Base-by-base conservation (phyloP, 2,888 invertebrate genomes). In the Sphaerophoria rueppellii region DNA sequence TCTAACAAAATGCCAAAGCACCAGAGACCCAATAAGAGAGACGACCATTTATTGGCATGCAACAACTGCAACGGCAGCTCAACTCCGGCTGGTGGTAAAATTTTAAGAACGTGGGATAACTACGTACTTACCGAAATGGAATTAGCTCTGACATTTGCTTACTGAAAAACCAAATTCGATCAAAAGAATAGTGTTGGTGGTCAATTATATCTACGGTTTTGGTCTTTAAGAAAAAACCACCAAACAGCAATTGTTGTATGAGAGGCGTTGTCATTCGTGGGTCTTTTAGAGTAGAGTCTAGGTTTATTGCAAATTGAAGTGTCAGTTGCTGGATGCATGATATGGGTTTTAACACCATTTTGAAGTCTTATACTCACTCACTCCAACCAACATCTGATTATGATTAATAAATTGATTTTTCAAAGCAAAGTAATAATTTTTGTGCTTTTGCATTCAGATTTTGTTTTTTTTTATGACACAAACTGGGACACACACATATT, bases 371-470 rank as follows among this genome's bases (percentile, higher is more conserved):
- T 16, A 60, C 48, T 16, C 43, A 24, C 24, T 24, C 24, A 24
- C 24, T 24, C 24, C 24, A 37, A 69, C 76, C 63, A 63, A 60
- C 80, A 76, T 80, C 69, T 73, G 85, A 85, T 85, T 85, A 81
- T 85, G 85, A 85, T 85, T 85, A 85, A 85, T 85, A 80, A 85
- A 80, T 85, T 80, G 76, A 85, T 80, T 81, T 43, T 70, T 70
- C 67, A 6, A 73, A 48, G 69, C 70, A 73, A 63, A 81, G 70
- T 43, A 5, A 24, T 76, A 61, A 57, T 85, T 73, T 54, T 73
- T 76, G 76, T 16, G 76, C 76, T 83, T 69, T 80, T 80, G 80
- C 80, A 85, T 70, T n/a, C n/a, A n/a, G n/a, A n/a, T n/a, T n/a
- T n/a, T n/a, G n/a, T n/a, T n/a, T n/a, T n/a, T n/a, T 76, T 80